A percentile compares a stretch with the other conserved stretches of the same genome.
phyloP scores from a whole-genome alignment of 2,113 vertebrate species.

The Pangasianodon hypophthalmus region DNA sequence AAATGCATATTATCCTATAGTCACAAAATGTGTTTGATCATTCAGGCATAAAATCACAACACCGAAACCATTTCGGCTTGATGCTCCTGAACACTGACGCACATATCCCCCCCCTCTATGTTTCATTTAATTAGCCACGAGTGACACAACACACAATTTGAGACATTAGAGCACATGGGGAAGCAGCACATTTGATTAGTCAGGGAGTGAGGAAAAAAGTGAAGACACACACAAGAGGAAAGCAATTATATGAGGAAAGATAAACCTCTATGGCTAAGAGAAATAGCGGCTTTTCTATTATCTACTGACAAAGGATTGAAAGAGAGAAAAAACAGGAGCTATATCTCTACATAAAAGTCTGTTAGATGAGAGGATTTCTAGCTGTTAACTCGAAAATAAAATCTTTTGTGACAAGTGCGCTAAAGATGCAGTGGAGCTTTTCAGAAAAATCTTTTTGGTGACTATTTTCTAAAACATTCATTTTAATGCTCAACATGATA shows the following conservation, averaged over 20 bases:
- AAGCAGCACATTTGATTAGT: constrained; percentile 23
- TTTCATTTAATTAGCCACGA: constrained; percentile 38
- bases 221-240: constrained; percentile 25
- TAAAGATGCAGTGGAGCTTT: constrained; percentile 73
- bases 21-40: constrained; percentile 27
- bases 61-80: not conserved
- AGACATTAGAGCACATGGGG: constrained; percentile 24
- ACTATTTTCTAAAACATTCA: not conserved
- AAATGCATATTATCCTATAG: constrained; percentile 27
- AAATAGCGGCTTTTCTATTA: not conserved
- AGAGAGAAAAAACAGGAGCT: not conserved
- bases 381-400: constrained; percentile 22
- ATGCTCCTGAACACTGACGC: constrained; percentile 14
- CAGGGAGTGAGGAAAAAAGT: constrained; percentile 2
- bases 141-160: constrained; percentile 23
- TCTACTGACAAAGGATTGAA: not conserved
- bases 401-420: constrained; percentile 17
- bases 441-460: not conserved
- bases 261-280: not conserved
- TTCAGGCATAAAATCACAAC: constrained; percentile 47
- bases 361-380: not conserved
- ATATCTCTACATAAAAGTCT: not conserved
- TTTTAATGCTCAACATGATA: not conserved
- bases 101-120: constrained; percentile 29
- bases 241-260: constrained; percentile 34